Evolutionary conservation across 2,888 invertebrate species (phyloP), one percentile per base, ranked within the genome.

Genomic region (Cetonia aurata): DNA sequence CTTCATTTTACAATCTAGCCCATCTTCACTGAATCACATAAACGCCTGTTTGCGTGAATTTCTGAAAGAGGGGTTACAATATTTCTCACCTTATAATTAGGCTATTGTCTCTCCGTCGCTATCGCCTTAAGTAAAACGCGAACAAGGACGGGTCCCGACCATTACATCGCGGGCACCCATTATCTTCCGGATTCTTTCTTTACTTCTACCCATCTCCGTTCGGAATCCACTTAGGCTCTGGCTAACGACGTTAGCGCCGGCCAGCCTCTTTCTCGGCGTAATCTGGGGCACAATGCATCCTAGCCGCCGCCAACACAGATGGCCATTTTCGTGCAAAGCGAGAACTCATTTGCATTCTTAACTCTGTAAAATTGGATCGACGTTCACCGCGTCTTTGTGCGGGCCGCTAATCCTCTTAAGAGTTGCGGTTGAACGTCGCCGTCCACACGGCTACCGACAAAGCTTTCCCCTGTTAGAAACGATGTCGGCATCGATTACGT

Each of bases 311-410:
- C 25, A 25, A 25, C 25, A 25, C 25, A 25, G 25, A 25, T 25
- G 25, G 25, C 25, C 25, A 25, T 25, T 25, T 25, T 25, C 25
- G 25, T 4, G 25, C 25, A 25, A 25, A 25, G 41, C 31, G 10
- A 6, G 48, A 19, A 10, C 15, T 50, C 46, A 50, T 62, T 50
- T 33, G 33, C 62, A 62, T 48, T 13, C 13, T 62, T 62, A 62
- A 48, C 37, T n/a, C 15, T 42, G 33, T 13, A 13, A 62, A 62
- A 62, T 62, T 62, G 62, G 62, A 48, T 62, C 12, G 48, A 13
- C 62, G 33, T 62, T 48, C 48, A 8, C 48, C 13, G 12, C 33
- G 48, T 13, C 15, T 62, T 48, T 33, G 46, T 33, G 12, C 19
- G 17, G 50, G 4, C 25, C 13, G 33, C 10, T 62, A 62, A 62